Conservation (phyloP, 2,888 invertebrate genomes). For the Salpingus planirostris region DNA sequence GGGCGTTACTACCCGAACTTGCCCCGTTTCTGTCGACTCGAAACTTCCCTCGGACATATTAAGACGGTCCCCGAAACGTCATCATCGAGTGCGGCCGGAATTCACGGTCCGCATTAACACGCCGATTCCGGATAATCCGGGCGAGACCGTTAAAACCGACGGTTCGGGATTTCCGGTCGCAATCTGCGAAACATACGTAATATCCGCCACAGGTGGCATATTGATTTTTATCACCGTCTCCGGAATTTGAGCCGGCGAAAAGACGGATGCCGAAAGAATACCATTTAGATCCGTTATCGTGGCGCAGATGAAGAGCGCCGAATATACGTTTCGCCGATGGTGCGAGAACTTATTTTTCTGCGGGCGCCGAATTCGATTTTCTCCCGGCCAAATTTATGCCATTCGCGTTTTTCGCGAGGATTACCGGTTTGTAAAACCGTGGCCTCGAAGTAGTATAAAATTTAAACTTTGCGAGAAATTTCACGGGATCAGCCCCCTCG, state of each 20-base stretch:
- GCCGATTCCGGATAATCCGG: too few species aligned
- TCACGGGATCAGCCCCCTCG: too few species aligned
- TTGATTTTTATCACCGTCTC: conserved; percentile 21
- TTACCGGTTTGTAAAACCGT: conserved; percentile 17
- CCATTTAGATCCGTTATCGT: conserved; percentile 20
- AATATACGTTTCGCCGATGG: conserved; percentile 24
- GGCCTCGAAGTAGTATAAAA: conserved; percentile 12
- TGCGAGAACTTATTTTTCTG: conserved; percentile 24
- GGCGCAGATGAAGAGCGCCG: conserved; percentile 20
- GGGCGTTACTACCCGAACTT: conserved; percentile 18
- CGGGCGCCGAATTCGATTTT: conserved; percentile 26
- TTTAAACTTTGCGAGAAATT: conserved; percentile 13
- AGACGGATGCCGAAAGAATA: conserved; percentile 19
- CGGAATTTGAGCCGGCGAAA: conserved; percentile 18
- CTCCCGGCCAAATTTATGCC: conserved; percentile 18
- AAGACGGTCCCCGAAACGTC: too few species aligned
- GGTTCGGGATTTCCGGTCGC: too few species aligned
- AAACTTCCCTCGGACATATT: conserved; percentile 17
- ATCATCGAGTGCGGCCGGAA: too few species aligned
- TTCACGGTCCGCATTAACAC: too few species aligned
- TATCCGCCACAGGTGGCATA: conserved; percentile 23
- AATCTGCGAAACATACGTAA: too few species aligned
- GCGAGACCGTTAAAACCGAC: too few species aligned
- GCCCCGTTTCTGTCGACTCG: conserved; percentile 11
- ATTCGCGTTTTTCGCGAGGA: conserved; percentile 17